Percentiles rank a stretch among this genome's conserved stretches.
phyloP scores from a whole-genome alignment of 2,113 vertebrate species.

The Ia io region DNA sequence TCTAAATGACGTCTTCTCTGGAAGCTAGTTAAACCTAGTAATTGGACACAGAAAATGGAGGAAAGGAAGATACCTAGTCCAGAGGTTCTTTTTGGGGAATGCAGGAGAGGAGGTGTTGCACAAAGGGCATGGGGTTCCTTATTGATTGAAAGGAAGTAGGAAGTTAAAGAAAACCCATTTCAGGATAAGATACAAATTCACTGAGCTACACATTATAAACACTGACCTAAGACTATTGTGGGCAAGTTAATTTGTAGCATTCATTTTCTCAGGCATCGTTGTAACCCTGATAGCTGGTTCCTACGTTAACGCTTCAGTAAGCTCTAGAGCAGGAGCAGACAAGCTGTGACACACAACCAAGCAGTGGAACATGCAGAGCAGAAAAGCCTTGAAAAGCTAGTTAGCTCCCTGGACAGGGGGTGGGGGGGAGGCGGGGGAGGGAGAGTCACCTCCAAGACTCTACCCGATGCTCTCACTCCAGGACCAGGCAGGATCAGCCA shows the following conservation, averaged over 20 bases:
- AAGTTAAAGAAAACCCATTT: background rate
- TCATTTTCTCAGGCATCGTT: background rate
- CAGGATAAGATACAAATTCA: background rate
- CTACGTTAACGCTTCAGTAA: background rate
- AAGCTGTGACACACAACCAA: background rate
- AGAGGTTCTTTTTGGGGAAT: background rate
- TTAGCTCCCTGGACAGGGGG: background rate
- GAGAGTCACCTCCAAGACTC: background rate
- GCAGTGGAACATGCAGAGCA: rapidly evolving
- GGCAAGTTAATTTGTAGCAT: background rate
- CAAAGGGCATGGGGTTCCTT: background rate
- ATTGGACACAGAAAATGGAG: background rate
- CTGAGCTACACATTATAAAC: background rate
- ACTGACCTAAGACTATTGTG: background rate
- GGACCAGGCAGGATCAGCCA: background rate
- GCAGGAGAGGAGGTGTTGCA: background rate
- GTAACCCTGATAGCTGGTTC: background rate
- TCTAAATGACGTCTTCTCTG: background rate
- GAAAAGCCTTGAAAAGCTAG: background rate
- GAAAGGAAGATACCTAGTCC: background rate
- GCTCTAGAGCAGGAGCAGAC: background rate
- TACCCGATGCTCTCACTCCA: background rate
- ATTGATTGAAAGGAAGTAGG: background rate
- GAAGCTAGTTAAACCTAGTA: background rate
- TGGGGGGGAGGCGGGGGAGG: background rate